phyloP scores from a whole-genome alignment of 1,140 invertebrate species.

The Drosophila tristis region DNA sequence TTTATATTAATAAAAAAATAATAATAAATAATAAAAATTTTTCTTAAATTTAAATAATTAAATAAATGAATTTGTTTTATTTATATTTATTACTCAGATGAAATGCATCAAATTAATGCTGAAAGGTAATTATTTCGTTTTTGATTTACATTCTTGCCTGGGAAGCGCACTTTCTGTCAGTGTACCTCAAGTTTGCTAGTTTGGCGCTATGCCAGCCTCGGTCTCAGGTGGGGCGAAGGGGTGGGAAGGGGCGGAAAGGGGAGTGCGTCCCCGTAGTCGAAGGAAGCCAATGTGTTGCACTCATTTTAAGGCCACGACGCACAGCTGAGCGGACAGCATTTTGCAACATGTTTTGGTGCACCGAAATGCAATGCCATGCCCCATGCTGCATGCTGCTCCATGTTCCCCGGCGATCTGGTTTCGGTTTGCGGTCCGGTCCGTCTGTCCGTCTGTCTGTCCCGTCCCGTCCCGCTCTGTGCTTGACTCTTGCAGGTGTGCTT shows the following conservation, averaged over 20 bases:
- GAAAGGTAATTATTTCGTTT: background rate
- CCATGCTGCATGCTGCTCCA: constrained; percentile 5
- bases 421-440: constrained; percentile 52
- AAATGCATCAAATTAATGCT: background rate
- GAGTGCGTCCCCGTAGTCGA: constrained; percentile 13
- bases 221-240: background rate
- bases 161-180: no score
- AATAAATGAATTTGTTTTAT: no score
- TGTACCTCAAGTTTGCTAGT: constrained; percentile 62
- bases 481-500: constrained; percentile 79
- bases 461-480: constrained; percentile 43
- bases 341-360: constrained; percentile 68
- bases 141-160: no score
- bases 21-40: no score
- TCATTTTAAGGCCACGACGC: constrained; percentile 73
- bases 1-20: no score
- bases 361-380: constrained; percentile 29
- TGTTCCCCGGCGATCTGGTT: constrained; percentile 34
- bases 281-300: constrained; percentile 73
- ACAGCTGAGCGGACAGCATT: constrained; percentile 62
- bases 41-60: no score
- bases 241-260: no score
- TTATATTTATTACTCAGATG: background rate
- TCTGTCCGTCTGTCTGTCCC: constrained; percentile 53
- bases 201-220: constrained; percentile 71